Evolutionary conservation across 2,888 invertebrate species (phyloP), one percentile per base, ranked within the genome.

Genomic region (Leptinotarsa tumamoca): DNA sequence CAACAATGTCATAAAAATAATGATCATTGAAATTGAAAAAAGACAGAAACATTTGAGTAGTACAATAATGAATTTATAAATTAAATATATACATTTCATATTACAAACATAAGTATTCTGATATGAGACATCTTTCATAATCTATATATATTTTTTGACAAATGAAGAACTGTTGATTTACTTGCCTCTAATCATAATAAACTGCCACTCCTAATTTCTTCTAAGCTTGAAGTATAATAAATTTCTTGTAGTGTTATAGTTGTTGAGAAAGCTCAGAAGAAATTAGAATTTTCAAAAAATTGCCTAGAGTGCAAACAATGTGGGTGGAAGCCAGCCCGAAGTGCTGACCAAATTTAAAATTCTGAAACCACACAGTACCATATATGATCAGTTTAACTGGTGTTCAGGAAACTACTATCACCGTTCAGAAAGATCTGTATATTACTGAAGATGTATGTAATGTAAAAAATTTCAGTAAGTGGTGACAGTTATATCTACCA

Each of bases 271-370:
- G 73, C 75, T 76, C 56, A 72, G 74, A 78, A 73, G 52, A 78
- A 74, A 78, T 74, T 68, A 67, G 68, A 52, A 54, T 71, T 71
- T 71, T 71, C 33, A 75, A 54, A 71, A 73, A 81, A 77, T 79
- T 79, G 87, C 88, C 90, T 90, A 79, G 93, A 93, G 94, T 94
- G 94, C 94, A 94, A 94, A 94, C 94, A 94, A 94, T 94, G 94
- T 94, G 94, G 93, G 91, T 94, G 94, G 93, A 93, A 93, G 94
- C 94, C 93, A 93, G 92, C 92, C 85, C 86, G 87, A 56, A 72
- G 63, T 61, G 87, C 78, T 77, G 80, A 82, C 80, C 81, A 79
- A 75, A 79, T 71, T 51, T 67, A 72, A 67, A 58, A 72, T 63
- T 51, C 33, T 63, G 51, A 21, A 83, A 84, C 84, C 85, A 85